Conservation (phyloP, 2,797 vertebrate genomes). For the Setipinna tenuifilis region DNA sequence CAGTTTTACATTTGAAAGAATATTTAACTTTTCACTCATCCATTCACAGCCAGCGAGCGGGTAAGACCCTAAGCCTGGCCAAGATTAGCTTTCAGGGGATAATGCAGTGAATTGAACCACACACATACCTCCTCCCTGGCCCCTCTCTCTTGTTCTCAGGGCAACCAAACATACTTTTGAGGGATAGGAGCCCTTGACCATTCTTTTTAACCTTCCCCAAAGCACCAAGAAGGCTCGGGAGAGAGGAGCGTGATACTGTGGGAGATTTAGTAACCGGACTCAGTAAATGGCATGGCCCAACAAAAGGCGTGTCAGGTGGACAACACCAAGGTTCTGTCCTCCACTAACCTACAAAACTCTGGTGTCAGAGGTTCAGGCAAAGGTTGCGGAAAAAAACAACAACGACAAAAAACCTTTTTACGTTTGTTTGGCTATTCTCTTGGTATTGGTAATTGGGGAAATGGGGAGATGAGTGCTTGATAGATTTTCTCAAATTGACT, state of each 20-base stretch:
- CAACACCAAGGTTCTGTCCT: conserved; percentile 66
- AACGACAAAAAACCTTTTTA: not conserved
- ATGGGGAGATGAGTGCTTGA: not conserved
- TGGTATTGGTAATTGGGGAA: not conserved
- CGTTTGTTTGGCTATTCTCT: conserved; percentile 32
- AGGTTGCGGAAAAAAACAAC: conserved; percentile 38
- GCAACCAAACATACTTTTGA: conserved; percentile 75
- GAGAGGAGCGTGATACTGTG: conserved; percentile 62
- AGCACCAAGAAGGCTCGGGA: conserved; percentile 53
- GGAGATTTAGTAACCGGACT: conserved; percentile 70
- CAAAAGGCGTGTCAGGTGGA: conserved; percentile 71
- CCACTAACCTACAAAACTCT: conserved; percentile 58
- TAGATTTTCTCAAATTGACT: not conserved
- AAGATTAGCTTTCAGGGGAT: conserved; percentile 82
- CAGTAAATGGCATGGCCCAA: conserved; percentile 66
- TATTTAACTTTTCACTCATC: conserved; percentile 80
- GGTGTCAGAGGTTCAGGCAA: conserved; percentile 59
- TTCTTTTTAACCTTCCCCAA: conserved; percentile 71
- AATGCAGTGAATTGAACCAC: conserved; percentile 80
- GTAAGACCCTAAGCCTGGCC: conserved; percentile 73
- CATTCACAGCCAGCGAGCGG: conserved; percentile 70
- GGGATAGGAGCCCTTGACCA: conserved; percentile 79
- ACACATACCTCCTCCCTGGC: conserved; percentile 66
- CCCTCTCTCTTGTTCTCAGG: conserved; percentile 74
- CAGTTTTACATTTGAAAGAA: conserved; percentile 81